Evolutionary conservation across 2,888 invertebrate genomes (phyloP), one percentile per base, ranked within the genome.

Genomic region (Parnassius glacialis): DNA sequence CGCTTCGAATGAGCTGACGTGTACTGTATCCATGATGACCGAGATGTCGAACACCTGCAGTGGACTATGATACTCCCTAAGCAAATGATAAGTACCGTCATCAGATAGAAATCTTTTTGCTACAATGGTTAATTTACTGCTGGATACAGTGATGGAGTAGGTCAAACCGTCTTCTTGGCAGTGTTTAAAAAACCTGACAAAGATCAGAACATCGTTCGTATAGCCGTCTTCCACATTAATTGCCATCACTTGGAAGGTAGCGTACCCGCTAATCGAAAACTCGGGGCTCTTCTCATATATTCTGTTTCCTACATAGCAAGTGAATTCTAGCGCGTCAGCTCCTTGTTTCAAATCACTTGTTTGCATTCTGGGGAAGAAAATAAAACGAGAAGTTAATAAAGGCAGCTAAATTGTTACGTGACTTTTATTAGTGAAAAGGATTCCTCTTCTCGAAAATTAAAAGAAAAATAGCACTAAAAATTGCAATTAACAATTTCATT

Each of bases 21-120:
- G 48, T 12, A 43, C 43, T 12, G 43, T 67, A 25, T 76, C 75
- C 78, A 81, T 76, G 7, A 66, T 62, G 7, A 77, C 72, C 0
- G 61, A 42, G 0, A 80, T 66, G 54, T 79, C 75, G 62, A 82
- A 74, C 0, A 73, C 78, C 66, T 78, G 75, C 54, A 74, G 75
- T 12, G 67, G 74, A 56, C 70, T 76, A 16, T 16, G 16, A 57
- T 73, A 72, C 57, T 81, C 79, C 51, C 71, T 62, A 3, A 82
- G 68, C 10, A 82, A 59, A 57, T 78, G 81, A 80, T 80, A 82
- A 20, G 73, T 78, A 9, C 77, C 81, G 55, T 81, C 79, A 57
- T 81, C 80, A 51, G 74, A 75, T 0, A 68, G 71, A 59, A 82
- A 81, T 3, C 34, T 63, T 58, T 79, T 79, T 52, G 70, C 66